A percentile compares a stretch with the other conserved stretches of the same genome.
phyloP scores from a whole-genome alignment of 1,140 invertebrate genomes.

The Heterodera carotae region DNA sequence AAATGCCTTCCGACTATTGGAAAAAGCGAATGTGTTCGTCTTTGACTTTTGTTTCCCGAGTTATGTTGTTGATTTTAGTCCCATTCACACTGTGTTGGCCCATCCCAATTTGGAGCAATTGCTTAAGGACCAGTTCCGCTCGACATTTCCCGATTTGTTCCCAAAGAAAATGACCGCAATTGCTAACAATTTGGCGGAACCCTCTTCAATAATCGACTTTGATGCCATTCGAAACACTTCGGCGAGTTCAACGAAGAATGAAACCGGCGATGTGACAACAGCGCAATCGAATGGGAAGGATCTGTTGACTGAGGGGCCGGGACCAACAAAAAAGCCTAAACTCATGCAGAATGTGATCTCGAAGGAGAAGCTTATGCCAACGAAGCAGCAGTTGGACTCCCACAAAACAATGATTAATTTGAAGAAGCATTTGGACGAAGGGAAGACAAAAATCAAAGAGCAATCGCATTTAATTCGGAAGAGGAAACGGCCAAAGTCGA shows the following conservation, averaged over 20 bases:
- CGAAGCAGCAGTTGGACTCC: not conserved
- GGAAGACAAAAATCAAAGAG: not conserved
- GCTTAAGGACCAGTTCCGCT: slow-evolving; percentile 36
- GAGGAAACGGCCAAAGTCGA: not conserved
- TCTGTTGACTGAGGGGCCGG: not conserved
- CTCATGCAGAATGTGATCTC: not conserved
- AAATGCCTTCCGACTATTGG: slow-evolving; percentile 30
- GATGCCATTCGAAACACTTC: slow-evolving; percentile 28
- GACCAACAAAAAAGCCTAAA: not conserved
- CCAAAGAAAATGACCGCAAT: slow-evolving; percentile 18
- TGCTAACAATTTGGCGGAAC: slow-evolving; percentile 27
- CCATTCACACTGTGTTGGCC: slow-evolving; percentile 27
- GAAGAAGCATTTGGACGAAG: slow-evolving; percentile 5
- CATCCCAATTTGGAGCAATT: slow-evolving; percentile 29
- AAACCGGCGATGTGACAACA: not conserved
- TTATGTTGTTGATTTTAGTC: slow-evolving; percentile 25
- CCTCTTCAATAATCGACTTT: slow-evolving; percentile 33
- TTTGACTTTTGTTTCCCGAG: not conserved
- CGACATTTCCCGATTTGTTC: slow-evolving; percentile 37
- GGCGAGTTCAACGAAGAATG: not conserved
- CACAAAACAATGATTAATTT: not conserved
- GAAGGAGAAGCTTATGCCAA: not conserved
- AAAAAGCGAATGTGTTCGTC: slow-evolving; percentile 27
- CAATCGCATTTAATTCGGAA: not conserved
- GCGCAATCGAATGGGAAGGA: slow-evolving; percentile 7